Percentiles rank a stretch among this genome's conserved stretches.
These are phyloP conservation scores for Pitta sordida DNA, from an alignment of 2,113 vertebrate species.

Conservation along the genomic window DNA sequence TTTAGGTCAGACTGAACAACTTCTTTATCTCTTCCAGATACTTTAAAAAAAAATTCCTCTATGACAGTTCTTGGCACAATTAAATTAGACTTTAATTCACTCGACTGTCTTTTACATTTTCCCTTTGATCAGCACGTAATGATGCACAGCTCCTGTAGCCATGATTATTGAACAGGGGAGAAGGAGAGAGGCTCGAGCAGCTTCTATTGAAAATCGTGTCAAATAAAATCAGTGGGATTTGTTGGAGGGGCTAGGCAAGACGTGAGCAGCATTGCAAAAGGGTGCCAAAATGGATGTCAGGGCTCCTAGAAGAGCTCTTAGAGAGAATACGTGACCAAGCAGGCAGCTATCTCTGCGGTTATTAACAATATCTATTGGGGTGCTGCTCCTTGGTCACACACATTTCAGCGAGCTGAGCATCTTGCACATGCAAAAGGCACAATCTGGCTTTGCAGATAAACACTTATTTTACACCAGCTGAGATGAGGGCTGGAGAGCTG, in stretches of 20 bases:
- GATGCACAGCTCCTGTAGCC: slow-evolving; percentile 13
- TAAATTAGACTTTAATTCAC: slow-evolving; percentile 58
- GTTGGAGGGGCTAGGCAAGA: slow-evolving; percentile 27
- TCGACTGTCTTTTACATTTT: not conserved
- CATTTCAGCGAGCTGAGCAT: not conserved
- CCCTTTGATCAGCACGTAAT: slow-evolving; percentile 38
- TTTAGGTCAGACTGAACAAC: slow-evolving; percentile 5
- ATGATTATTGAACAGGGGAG: slow-evolving; percentile 8
- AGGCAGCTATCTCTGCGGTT: not conserved
- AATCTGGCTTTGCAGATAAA: not conserved
- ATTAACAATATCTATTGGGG: not conserved
- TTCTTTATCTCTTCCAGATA: not conserved
- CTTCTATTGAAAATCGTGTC: not conserved
- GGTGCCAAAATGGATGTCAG: not conserved
- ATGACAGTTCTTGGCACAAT: slow-evolving; percentile 31
- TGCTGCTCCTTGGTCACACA: not conserved
- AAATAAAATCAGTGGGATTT: slow-evolving; percentile 49
- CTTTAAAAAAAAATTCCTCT: not conserved
- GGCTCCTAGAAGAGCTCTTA: not conserved
- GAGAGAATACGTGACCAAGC: not conserved
- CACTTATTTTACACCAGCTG: not conserved
- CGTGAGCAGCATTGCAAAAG: not conserved
- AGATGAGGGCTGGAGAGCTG: not conserved
- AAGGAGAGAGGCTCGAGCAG: not conserved
- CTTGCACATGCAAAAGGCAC: not conserved